Evolutionary conservation across 2,113 vertebrate species (phyloP).

Genomic region (Ceratotherium simum): DNA sequence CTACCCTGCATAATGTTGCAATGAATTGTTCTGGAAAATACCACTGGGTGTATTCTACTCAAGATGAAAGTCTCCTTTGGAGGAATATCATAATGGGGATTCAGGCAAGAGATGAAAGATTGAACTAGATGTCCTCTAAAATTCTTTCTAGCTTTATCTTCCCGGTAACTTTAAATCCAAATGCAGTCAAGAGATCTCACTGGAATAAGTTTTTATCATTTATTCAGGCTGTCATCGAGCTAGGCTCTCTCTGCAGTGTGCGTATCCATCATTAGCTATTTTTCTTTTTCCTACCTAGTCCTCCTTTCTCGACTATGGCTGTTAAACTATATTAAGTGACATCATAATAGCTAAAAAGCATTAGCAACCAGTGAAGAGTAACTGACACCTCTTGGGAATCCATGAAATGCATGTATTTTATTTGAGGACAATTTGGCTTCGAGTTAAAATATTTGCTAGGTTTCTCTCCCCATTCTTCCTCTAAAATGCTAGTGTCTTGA

Average conservation of each 20-base stretch:
- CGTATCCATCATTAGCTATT: neutral
- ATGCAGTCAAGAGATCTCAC: neutral
- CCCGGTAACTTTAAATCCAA: neutral
- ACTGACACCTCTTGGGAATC: neutral
- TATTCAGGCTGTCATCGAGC: neutral
- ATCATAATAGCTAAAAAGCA: neutral
- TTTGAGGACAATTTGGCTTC: conserved; percentile 14
- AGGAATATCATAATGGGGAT: neutral
- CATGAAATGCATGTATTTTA: neutral
- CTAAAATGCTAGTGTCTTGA: conserved; percentile 17
- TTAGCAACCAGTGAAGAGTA: neutral
- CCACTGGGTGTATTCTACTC: neutral
- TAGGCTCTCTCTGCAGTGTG: neutral
- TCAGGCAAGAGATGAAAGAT: neutral
- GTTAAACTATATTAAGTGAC: neutral
- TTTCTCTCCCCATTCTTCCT: neutral
- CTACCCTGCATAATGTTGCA: neutral
- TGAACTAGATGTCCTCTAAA: conserved; percentile 4
- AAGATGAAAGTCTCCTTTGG: conserved; percentile 33
- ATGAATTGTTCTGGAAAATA: conserved; percentile 25
- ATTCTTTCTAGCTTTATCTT: neutral
- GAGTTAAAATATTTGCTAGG: neutral
- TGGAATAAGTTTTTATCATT: neutral
- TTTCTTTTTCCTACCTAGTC: neutral
- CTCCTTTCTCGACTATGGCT: neutral